Conservation (phyloP, 1,140 invertebrate genomes). For the Zaprionus nigranus region DNA sequence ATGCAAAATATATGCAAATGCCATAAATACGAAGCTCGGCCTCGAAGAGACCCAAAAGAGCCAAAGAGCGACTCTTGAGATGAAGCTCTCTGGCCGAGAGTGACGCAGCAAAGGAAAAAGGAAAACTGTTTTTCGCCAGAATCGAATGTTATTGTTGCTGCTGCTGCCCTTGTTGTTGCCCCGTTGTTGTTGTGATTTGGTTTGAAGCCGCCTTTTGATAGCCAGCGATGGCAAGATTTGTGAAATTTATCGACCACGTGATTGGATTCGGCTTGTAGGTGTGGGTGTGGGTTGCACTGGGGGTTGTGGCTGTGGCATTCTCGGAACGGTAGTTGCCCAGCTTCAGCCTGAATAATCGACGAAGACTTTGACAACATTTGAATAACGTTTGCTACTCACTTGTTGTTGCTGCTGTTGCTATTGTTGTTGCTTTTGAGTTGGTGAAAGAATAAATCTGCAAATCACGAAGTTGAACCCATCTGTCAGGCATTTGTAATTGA, state of each 20-base stretch:
- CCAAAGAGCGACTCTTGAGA: conserved; percentile 31
- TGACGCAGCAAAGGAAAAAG: conserved; percentile 51
- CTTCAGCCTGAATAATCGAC: conserved; percentile 69
- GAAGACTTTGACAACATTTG: conserved; percentile 76
- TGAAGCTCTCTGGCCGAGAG: conserved; percentile 26
- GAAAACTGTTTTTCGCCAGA: conserved; percentile 60
- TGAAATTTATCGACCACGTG: conserved; percentile 79
- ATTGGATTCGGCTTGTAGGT: conserved; percentile 51
- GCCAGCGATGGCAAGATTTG: conserved; percentile 74
- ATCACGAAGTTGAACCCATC: conserved; percentile 79
- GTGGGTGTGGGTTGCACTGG: conserved; percentile 46
- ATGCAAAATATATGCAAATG: conserved; percentile 84
- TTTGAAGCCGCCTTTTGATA: conserved; percentile 57
- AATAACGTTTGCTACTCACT: conserved; percentile 62
- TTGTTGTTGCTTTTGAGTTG: conserved; percentile 53
- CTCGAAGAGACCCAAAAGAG: conserved; percentile 28
- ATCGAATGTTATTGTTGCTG: conserved; percentile 40
- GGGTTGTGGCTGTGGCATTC: conserved; percentile 44
- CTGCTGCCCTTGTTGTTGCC: conserved; percentile 8
- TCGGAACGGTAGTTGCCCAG: conserved; percentile 72
- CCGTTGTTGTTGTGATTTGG: conserved; percentile 25
- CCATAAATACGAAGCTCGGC: conserved; percentile 73
- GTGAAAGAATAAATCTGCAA: conserved; percentile 69
- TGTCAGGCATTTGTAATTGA: conserved; percentile 76
- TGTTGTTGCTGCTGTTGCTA: conserved; percentile 13